Evolutionary conservation across 1,140 invertebrate species (phyloP).

Genomic region (Trissolcus basalis): DNA sequence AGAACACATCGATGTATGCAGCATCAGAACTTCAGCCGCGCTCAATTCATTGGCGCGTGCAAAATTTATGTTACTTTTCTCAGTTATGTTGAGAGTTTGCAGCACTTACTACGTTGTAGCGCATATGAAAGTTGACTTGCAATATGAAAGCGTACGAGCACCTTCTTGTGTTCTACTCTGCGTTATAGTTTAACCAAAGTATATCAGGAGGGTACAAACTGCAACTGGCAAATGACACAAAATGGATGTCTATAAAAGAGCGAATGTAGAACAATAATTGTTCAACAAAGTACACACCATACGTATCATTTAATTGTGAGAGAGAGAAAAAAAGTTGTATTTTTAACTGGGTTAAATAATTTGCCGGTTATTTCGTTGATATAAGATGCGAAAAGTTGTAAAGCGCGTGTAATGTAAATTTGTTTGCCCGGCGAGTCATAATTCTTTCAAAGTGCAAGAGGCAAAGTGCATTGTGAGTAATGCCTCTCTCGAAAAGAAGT

Average conservation of each 20-base stretch:
- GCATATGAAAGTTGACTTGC: constrained; percentile 62
- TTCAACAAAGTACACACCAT: too few relatives aligned
- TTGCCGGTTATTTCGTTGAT: not conserved
- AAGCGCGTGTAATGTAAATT: constrained; percentile 14
- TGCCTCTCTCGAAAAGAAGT: constrained; percentile 25
- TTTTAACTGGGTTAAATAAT: too few relatives aligned
- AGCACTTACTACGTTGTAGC: constrained; percentile 61
- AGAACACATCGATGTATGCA: constrained; percentile 45
- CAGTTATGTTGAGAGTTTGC: constrained; percentile 64
- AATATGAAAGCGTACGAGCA: constrained; percentile 56
- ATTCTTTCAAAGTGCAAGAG: constrained; percentile 25
- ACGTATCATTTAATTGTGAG: too few relatives aligned
- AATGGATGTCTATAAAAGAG: constrained; percentile 19
- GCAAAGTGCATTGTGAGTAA: constrained; percentile 35
- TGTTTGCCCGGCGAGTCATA: constrained; percentile 16
- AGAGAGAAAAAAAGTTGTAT: too few relatives aligned
- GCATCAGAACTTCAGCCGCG: constrained; percentile 31
- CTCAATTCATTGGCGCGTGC: constrained; percentile 55
- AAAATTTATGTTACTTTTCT: constrained; percentile 55
- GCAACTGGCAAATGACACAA: constrained; percentile 32
- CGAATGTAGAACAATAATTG: constrained; percentile 9
- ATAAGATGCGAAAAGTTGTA: constrained; percentile 30
- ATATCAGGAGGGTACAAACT: constrained; percentile 49
- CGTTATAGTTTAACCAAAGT: constrained; percentile 63
- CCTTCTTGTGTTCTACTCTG: constrained; percentile 44